A percentile compares a stretch with the other conserved stretches of the same genome.
Conservation (phyloP, 2,888 invertebrate genomes). For the Timandra comae region DNA sequence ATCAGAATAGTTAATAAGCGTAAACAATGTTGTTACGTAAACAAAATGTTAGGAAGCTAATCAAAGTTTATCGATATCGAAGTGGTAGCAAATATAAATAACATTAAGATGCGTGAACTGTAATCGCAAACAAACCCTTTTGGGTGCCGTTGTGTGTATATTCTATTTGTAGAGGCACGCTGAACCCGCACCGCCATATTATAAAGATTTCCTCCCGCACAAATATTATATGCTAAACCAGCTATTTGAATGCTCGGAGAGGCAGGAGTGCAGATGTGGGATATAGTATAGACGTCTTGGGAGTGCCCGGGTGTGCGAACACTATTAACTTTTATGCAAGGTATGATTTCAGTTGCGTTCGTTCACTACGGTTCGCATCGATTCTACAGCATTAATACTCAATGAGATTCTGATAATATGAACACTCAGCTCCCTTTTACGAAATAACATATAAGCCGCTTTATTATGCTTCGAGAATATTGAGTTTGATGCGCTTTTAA, state of each 20-base stretch:
- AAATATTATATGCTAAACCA: constrained; percentile 50
- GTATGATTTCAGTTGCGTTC: constrained; percentile 26
- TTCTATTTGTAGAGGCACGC: constrained; percentile 45
- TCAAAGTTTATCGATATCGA: constrained; percentile 26
- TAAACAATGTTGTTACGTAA: too few relatives aligned
- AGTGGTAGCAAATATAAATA: constrained; percentile 32
- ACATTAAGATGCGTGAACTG: constrained; percentile 35
- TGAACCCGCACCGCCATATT: constrained; percentile 23
- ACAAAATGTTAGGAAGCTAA: constrained; percentile 6
- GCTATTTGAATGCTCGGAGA: constrained; percentile 45
- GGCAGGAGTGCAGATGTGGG: constrained; percentile 28
- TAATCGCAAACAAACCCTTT: constrained; percentile 42
- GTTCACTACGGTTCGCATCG: constrained; percentile 9
- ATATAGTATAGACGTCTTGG: constrained; percentile 36
- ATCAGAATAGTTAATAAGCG: too few relatives aligned
- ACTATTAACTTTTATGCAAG: constrained; percentile 35
- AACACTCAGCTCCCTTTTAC: constrained; percentile 6
- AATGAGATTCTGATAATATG: constrained; percentile 25
- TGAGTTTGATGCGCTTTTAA: constrained; percentile 2
- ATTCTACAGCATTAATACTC: constrained; percentile 25
- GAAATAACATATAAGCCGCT: constrained; percentile 6
- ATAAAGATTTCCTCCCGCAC: constrained; percentile 33
- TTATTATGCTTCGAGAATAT: constrained; percentile 6
- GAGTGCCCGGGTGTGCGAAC: constrained; percentile 30
- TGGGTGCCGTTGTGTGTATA: constrained; percentile 42